Evolutionary conservation across 1,140 invertebrate genomes (phyloP).

Genomic region (Diorhabda carinulata): DNA sequence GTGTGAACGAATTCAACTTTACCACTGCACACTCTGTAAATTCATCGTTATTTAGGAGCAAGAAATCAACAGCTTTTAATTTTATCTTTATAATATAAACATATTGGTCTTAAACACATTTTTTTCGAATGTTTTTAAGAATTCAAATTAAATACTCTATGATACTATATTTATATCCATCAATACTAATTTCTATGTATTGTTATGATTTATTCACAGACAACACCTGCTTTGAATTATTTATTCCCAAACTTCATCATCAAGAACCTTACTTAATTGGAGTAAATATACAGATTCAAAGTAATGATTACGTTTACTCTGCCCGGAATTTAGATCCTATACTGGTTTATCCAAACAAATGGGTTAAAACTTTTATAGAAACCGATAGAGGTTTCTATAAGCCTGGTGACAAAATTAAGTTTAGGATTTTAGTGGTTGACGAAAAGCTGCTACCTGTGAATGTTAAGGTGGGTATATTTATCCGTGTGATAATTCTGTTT

Average conservation of each 20-base stretch:
- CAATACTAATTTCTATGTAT: neutral
- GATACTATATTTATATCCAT: too few relatives aligned
- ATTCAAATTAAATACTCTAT: too few relatives aligned
- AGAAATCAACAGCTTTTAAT: too few relatives aligned
- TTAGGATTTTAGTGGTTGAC: slow-evolving; percentile 53
- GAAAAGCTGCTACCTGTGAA: slow-evolving; percentile 52
- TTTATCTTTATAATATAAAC: too few relatives aligned
- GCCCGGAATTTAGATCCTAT: slow-evolving; percentile 51
- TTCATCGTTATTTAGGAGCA: too few relatives aligned
- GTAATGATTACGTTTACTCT: slow-evolving; percentile 48
- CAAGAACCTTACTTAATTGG: slow-evolving; percentile 30
- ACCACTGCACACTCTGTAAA: too few relatives aligned
- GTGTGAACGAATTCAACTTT: too few relatives aligned
- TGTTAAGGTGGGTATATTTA: slow-evolving; percentile 44
- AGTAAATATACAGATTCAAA: slow-evolving; percentile 46
- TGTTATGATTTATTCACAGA: slow-evolving; percentile 25
- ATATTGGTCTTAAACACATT: too few relatives aligned
- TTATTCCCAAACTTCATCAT: slow-evolving; percentile 27
- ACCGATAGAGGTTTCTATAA: slow-evolving; percentile 60
- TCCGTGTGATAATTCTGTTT: neutral
- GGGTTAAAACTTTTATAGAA: slow-evolving; percentile 51
- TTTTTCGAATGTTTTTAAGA: too few relatives aligned
- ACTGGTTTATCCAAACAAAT: slow-evolving; percentile 49
- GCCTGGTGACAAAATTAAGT: slow-evolving; percentile 56
- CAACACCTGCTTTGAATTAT: slow-evolving; percentile 36